phyloP scores from a whole-genome alignment of 2,888 invertebrate species.

The Rosalia funebris region DNA sequence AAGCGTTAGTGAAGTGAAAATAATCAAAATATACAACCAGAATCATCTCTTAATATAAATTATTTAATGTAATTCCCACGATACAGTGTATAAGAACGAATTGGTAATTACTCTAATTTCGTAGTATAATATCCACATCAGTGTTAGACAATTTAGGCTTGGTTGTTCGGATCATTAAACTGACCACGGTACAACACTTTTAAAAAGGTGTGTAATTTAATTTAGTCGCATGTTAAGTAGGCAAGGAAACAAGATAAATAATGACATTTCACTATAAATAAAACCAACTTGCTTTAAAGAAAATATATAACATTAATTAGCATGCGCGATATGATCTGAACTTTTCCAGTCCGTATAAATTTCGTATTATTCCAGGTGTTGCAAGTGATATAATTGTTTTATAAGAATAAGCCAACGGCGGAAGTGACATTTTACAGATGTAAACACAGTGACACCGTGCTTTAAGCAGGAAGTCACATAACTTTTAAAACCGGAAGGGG shows the following conservation, averaged over 20 bases:
- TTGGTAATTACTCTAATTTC: too few relatives aligned
- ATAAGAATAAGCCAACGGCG: conserved; percentile 38
- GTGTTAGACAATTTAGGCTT: too few relatives aligned
- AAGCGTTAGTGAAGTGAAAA: too few relatives aligned
- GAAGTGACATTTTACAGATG: conserved; percentile 53
- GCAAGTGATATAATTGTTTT: conserved; percentile 44
- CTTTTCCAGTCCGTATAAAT: conserved; percentile 42
- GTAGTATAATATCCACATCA: too few relatives aligned
- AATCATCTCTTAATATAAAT: too few relatives aligned
- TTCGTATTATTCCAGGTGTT: conserved; percentile 42
- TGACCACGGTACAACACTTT: conserved; percentile 19
- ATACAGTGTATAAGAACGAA: too few relatives aligned
- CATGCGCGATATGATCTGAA: conserved; percentile 45
- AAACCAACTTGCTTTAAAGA: conserved; percentile 34
- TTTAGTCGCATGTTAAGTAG: conserved; percentile 34
- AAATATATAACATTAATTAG: conserved; percentile 48
- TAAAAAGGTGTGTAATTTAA: conserved; percentile 36
- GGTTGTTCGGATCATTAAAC: conserved; percentile 17
- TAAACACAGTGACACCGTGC: conserved; percentile 53
- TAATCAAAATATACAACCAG: too few relatives aligned
- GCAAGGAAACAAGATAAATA: conserved; percentile 36
- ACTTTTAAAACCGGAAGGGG: conserved; percentile 38
- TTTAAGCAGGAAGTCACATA: conserved; percentile 49
- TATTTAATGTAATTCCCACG: too few relatives aligned
- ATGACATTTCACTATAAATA: conserved; percentile 31